Percentiles rank a stretch among this genome's conserved stretches.
Evolutionary conservation across 2,888 invertebrate species (phyloP).

Genomic region (Sericinus montela): DNA sequence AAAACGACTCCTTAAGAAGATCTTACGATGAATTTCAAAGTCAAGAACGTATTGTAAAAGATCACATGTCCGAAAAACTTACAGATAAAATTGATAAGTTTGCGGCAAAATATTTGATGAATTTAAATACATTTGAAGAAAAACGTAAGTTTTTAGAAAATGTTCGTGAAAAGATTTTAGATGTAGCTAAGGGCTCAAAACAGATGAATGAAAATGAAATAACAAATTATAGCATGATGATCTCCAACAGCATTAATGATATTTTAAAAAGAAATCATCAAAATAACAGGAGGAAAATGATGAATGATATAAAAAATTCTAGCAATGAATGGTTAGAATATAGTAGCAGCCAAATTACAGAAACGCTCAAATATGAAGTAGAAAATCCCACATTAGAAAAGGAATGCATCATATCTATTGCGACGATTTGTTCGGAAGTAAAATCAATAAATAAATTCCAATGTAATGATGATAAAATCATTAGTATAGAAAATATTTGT

Average conservation of each 20-base stretch:
- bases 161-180: constrained; percentile 26
- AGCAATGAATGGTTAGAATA: background rate
- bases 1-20: background rate
- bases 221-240: constrained; percentile 30
- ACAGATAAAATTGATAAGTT: constrained; percentile 37
- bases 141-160: constrained; percentile 31
- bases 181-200: constrained; percentile 27
- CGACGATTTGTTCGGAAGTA: constrained; percentile 39
- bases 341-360: background rate
- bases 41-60: constrained; percentile 6
- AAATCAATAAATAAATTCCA: constrained; percentile 38
- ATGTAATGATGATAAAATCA: constrained; percentile 34
- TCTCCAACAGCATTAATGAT: constrained; percentile 11
- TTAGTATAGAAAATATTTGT: constrained; percentile 47
- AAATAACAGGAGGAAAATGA: constrained; percentile 1
- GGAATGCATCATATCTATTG: constrained; percentile 22
- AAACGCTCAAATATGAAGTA: background rate
- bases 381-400: constrained; percentile 2
- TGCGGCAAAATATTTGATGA: constrained; percentile 29
- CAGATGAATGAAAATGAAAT: constrained; percentile 27
- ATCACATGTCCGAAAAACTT: constrained; percentile 27
- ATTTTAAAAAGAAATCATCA: constrained; percentile 7
- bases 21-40: background rate
- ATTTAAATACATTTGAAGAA: constrained; percentile 30
- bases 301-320: constrained; percentile 25